Conservation (phyloP, 2,888 invertebrate genomes). For the Ectemnius continuus region DNA sequence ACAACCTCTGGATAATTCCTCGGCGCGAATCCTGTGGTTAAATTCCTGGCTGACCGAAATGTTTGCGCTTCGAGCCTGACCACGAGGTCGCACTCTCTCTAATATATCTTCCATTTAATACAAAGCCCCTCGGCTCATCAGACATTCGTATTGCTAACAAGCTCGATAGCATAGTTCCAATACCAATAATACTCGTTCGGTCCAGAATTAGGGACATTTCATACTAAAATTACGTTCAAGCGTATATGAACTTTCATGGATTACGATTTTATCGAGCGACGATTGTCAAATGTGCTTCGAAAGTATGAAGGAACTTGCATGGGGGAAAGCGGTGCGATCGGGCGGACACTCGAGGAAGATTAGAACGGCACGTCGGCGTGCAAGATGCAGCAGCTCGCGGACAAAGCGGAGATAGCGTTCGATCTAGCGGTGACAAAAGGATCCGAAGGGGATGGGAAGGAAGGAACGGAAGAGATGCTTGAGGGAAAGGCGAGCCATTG, state of each 20-base stretch:
- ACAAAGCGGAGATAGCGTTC: conserved; percentile 30
- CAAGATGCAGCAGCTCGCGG: conserved; percentile 12
- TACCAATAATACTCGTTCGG: too few relatives aligned
- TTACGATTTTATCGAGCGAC: too few relatives aligned
- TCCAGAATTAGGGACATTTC: too few relatives aligned
- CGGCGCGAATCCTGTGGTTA: conserved; percentile 8
- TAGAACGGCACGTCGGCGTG: conserved; percentile 33
- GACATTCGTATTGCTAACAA: too few relatives aligned
- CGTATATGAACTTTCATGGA: too few relatives aligned
- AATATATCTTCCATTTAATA: conserved; percentile 29
- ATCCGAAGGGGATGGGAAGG: conserved; percentile 8
- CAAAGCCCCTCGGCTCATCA: background rate
- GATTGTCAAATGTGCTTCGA: conserved; percentile 30
- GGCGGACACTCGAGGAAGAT: conserved; percentile 36
- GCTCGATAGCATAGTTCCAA: too few relatives aligned
- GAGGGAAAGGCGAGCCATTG: conserved; percentile 26
- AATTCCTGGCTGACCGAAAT: conserved; percentile 32
- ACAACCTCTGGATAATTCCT: conserved; percentile 37
- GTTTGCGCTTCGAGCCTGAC: conserved; percentile 19
- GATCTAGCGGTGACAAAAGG: conserved; percentile 43
- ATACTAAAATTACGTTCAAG: too few relatives aligned
- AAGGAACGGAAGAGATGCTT: background rate
- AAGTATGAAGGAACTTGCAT: conserved; percentile 36
- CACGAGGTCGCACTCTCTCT: background rate
- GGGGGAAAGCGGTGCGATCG: conserved; percentile 28